These are phyloP conservation scores for Leptobrachium ailaonicum DNA, from an alignment of 2,113 vertebrate genomes.

Conservation along the genomic window DNA sequence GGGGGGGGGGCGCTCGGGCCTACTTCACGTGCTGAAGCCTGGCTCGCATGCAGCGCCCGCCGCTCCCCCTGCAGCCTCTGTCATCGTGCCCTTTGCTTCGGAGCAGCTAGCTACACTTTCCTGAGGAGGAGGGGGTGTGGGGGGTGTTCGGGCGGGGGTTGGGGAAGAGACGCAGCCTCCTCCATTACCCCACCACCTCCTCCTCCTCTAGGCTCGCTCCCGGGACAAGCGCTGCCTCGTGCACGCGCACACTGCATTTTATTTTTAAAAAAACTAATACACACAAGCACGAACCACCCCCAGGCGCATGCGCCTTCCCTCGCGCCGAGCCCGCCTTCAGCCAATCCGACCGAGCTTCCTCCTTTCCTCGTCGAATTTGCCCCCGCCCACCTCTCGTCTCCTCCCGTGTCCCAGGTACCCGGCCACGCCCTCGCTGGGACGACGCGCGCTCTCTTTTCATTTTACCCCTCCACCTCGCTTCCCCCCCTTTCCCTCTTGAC, in stretches of 20 bases:
- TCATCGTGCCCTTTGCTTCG: too few relatives aligned
- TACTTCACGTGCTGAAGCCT: too few relatives aligned
- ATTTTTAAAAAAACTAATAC: too few relatives aligned
- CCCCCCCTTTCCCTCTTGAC: neutral
- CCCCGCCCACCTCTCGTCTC: too few relatives aligned
- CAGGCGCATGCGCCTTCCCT: constrained; percentile 9
- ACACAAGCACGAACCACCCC: neutral
- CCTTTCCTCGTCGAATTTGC: too few relatives aligned
- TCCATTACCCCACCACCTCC: neutral
- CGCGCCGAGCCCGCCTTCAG: too few relatives aligned
- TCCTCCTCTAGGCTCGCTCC: neutral
- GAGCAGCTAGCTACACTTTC: too few relatives aligned
- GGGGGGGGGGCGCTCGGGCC: too few relatives aligned
- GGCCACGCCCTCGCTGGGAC: neutral
- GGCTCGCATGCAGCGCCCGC: too few relatives aligned
- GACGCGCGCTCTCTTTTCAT: neutral
- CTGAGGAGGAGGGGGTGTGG: too few relatives aligned
- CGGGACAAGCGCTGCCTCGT: neutral
- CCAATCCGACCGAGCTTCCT: neutral
- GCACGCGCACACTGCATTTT: constrained; percentile 13
- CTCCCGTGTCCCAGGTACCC: neutral
- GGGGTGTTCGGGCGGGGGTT: neutral
- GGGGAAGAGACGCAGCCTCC: neutral
- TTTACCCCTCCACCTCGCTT: too few relatives aligned
- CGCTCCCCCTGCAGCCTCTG: too few relatives aligned